phyloP scores from a whole-genome alignment of 2,888 invertebrate genomes.

The Pseudococcus longispinus region DNA sequence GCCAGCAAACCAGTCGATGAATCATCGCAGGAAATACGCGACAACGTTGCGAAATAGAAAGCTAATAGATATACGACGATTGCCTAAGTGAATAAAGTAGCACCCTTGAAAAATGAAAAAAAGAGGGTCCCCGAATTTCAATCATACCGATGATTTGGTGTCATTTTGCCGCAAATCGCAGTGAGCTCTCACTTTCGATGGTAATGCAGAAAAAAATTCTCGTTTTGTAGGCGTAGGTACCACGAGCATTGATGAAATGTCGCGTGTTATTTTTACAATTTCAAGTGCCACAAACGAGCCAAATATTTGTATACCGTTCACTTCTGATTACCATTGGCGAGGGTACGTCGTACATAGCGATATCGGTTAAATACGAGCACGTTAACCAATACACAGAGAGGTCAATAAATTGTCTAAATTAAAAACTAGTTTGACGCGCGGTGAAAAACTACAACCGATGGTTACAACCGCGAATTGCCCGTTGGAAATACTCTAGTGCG shows the following conservation, averaged over 20 bases:
- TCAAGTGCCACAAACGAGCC: neutral
- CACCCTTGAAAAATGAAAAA: neutral
- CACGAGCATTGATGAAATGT: neutral
- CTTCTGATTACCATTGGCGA: neutral
- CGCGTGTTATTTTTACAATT: constrained; percentile 13
- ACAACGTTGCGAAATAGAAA: constrained; percentile 37
- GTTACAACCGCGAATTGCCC: neutral
- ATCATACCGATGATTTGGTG: neutral
- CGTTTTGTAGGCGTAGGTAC: neutral
- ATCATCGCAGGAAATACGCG: neutral
- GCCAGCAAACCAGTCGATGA: constrained; percentile 14
- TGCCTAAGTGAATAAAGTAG: neutral
- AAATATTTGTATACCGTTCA: constrained; percentile 40
- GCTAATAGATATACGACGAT: neutral
- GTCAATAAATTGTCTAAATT: constrained; percentile 13
- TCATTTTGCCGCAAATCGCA: neutral
- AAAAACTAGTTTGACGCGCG: constrained; percentile 2
- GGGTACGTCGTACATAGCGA: neutral
- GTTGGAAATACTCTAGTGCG: neutral
- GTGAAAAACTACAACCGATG: neutral
- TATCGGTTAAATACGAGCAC: neutral
- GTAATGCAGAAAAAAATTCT: neutral
- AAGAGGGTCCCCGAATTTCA: neutral
- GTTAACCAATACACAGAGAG: neutral
- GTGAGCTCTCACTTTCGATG: neutral